A percentile compares a stretch with the other conserved stretches of the same genome.
phyloP scores from a whole-genome alignment of 2,888 invertebrate genomes.

The Lasioglossum zephyrum region DNA sequence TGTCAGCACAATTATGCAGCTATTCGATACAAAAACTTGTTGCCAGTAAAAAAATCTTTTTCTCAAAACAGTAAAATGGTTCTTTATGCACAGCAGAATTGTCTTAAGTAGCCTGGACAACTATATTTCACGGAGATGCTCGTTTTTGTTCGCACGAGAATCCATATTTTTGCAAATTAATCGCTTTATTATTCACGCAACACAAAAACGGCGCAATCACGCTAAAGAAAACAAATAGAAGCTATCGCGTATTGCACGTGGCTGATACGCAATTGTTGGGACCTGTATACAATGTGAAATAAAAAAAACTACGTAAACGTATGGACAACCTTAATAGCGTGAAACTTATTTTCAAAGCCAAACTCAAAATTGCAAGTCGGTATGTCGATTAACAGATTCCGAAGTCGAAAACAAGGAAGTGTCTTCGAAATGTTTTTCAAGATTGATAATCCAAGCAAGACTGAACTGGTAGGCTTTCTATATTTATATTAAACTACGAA shows the following conservation, averaged over 20 bases:
- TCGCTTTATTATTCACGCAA: background rate
- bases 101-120: background rate
- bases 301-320: too few relatives aligned
- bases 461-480: too few relatives aligned
- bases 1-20: background rate
- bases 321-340: too few relatives aligned
- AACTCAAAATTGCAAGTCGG: background rate
- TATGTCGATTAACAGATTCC: background rate
- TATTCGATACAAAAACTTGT: background rate
- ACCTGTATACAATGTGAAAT: too few relatives aligned
- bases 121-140: background rate
- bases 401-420: background rate
- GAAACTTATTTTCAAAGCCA: too few relatives aligned
- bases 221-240: background rate
- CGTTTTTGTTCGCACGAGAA: too few relatives aligned
- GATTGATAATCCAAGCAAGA: too few relatives aligned
- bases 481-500: too few relatives aligned
- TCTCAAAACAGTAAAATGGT: background rate
- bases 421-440: background rate
- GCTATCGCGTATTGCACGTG: background rate
- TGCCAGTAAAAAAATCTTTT: background rate
- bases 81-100: background rate
- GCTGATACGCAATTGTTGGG: too few relatives aligned
- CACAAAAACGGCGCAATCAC: background rate
- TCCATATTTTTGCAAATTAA: background rate